phyloP scores from a whole-genome alignment of 2,797 vertebrate species.

The Arrhamphus sclerolepis region DNA sequence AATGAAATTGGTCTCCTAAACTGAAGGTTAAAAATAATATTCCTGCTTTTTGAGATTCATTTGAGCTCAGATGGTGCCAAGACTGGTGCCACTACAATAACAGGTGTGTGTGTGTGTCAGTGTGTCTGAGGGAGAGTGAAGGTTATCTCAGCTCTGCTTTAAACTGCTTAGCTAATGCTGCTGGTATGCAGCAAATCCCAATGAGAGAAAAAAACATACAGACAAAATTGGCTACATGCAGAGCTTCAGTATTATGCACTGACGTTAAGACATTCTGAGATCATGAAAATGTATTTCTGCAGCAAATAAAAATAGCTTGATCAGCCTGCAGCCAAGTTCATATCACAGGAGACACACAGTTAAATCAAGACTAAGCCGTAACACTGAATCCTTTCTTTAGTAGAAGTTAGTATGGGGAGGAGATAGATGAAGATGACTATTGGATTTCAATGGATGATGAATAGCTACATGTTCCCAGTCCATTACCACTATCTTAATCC shows the following conservation, averaged over 20 bases:
- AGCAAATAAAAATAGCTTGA: not conserved
- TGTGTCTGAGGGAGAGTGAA: constrained; percentile 23
- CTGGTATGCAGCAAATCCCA: constrained; percentile 48
- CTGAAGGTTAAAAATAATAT: not conserved
- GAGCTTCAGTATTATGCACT: constrained; percentile 10
- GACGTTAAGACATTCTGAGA: constrained; percentile 19
- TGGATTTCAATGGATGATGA: constrained; percentile 38
- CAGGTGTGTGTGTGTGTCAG: constrained; percentile 38
- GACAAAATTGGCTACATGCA: constrained; percentile 7
- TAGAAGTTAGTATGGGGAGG: constrained; percentile 48
- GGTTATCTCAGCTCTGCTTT: constrained; percentile 54
- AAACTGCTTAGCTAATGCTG: constrained; percentile 52
- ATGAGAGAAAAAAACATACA: constrained; percentile 9
- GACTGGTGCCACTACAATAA: constrained; percentile 7
- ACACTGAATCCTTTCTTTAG: not conserved
- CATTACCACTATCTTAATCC: constrained; percentile 60
- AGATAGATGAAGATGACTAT: constrained; percentile 40
- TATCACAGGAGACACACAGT: not conserved
- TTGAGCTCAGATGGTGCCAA: constrained; percentile 9
- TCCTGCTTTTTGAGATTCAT: not conserved
- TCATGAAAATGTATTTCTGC: constrained; percentile 23
- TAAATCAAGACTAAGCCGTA: not conserved
- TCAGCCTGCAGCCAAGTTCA: not conserved
- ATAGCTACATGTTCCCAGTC: constrained; percentile 27
- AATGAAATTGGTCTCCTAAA: not conserved